Evolutionary conservation across 1,140 invertebrate species (phyloP), one percentile per base, ranked within the genome.

Genomic region (Apis florea): DNA sequence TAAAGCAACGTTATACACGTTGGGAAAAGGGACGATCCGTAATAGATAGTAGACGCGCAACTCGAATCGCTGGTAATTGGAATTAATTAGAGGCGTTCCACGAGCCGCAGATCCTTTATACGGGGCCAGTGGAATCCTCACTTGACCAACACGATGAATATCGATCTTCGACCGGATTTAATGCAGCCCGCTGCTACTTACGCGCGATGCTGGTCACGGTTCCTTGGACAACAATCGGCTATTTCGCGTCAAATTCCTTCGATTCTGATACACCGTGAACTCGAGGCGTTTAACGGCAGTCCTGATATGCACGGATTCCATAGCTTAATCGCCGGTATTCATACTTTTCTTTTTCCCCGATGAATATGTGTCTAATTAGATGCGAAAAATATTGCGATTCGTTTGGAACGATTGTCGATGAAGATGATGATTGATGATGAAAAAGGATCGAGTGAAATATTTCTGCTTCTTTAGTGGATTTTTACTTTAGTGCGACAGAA

Each of bases 11-110:
- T 59, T 61, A 61, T 13, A 47, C 64, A n/a, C 31, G 24, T 59
- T 24, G 74, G 53, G 63, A 69, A 70, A 80, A 15, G 58, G 66
- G 74, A 58, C 56, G 49, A 19, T 51, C 21, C 21, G 26, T 83
- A 81, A 75, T 81, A 81, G 78, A 75, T 83, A 75, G 66, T 64
- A 69, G 40, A 49, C 77, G 68, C 47, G 53, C 69, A 67, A 40
- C 64, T 21, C 64, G 77, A 49, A 69, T 24, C 70, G 40, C 59
- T 68, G 71, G 82, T 82, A 84, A 82, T 84, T 84, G 79, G 79
- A 82, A 84, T 84, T 82, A 84, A 82, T 84, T 84, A 82, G 67
- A 76, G 67, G 47, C 64, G 73, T 84, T 84, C 71, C 68, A 72
- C 79, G 66, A 81, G 64, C 73, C 72, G 66, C 54, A n/a, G 72